Evolutionary conservation across 2,888 invertebrate species (phyloP).

Genomic region (Nycteola revayana): DNA sequence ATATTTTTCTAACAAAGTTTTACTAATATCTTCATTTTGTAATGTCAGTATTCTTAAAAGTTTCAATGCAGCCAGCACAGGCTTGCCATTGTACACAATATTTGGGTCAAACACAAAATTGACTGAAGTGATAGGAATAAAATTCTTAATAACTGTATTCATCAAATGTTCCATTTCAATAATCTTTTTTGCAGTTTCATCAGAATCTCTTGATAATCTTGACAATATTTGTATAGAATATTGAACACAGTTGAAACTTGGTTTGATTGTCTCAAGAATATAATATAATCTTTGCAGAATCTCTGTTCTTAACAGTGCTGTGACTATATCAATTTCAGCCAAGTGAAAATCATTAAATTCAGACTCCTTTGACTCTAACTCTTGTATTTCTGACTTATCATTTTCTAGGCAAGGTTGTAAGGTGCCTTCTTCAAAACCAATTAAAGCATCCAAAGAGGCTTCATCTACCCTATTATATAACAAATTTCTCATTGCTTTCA

Average conservation of each 20-base stretch:
- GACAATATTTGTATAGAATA: constrained; percentile 90
- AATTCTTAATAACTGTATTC: constrained; percentile 80
- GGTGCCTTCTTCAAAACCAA: constrained; percentile 85
- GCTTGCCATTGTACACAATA: constrained; percentile 83
- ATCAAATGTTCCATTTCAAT: constrained; percentile 85
- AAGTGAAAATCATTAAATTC: constrained; percentile 94
- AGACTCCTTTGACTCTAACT: constrained; percentile 75
- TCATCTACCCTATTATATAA: constrained; percentile 91
- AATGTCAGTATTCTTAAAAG: constrained; percentile 87
- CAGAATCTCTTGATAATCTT: constrained; percentile 89
- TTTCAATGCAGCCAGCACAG: constrained; percentile 87
- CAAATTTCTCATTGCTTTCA: constrained; percentile 88
- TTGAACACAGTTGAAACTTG: constrained; percentile 87
- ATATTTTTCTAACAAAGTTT: constrained; percentile 76
- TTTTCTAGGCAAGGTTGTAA: constrained; percentile 83
- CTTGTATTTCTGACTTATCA: constrained; percentile 77
- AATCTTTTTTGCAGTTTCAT: constrained; percentile 84
- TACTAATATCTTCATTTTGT: constrained; percentile 80
- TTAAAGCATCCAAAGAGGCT: constrained; percentile 85
- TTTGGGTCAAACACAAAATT: constrained; percentile 63
- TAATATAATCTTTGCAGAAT: constrained; percentile 89
- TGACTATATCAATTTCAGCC: constrained; percentile 90
- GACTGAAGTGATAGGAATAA: constrained; percentile 73
- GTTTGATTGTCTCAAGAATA: constrained; percentile 86
- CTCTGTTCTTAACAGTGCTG: constrained; percentile 87